Percentiles rank a stretch among this genome's conserved stretches.
Evolutionary conservation across 2,888 invertebrate species (phyloP).

Genomic region (Chrysomela aeneicollis): DNA sequence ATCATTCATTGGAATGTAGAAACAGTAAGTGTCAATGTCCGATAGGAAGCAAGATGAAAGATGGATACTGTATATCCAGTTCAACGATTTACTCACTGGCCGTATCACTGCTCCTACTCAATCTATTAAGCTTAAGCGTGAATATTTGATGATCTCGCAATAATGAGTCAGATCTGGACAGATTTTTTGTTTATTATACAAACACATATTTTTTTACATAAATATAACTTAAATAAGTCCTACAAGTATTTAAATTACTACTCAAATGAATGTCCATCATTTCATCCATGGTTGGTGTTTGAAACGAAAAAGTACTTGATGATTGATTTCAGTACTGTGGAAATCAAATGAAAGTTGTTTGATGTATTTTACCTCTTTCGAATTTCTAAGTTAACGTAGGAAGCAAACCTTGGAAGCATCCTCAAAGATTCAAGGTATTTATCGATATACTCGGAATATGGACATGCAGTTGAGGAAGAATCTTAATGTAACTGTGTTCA

Average conservation of each 20-base stretch:
- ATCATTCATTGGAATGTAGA: slow-evolving; percentile 44
- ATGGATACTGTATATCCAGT: slow-evolving; percentile 35
- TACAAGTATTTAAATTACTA: slow-evolving; percentile 37
- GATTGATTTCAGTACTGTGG: no score
- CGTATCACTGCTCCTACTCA: slow-evolving; percentile 11
- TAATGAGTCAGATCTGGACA: slow-evolving; percentile 15
- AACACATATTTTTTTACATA: slow-evolving; percentile 38
- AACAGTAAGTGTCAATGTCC: slow-evolving; percentile 48
- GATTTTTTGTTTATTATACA: slow-evolving; percentile 34
- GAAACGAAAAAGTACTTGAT: no score
- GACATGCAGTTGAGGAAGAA: background rate
- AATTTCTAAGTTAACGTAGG: no score
- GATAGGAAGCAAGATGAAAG: slow-evolving; percentile 33
- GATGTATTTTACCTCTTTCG: no score
- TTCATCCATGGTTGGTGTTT: background rate
- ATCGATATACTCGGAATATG: background rate
- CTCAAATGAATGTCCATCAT: background rate
- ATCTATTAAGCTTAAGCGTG: slow-evolving; percentile 7
- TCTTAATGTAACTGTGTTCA: slow-evolving; percentile 25
- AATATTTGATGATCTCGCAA: slow-evolving; percentile 9
- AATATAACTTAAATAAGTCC: slow-evolving; percentile 36
- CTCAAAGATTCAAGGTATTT: background rate
- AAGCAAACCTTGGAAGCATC: no score
- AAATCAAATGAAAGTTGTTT: no score
- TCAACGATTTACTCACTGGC: slow-evolving; percentile 17